These are phyloP conservation scores for Resseliella maxima DNA, from an alignment of 2,888 invertebrate genomes.

Conservation along the genomic window DNA sequence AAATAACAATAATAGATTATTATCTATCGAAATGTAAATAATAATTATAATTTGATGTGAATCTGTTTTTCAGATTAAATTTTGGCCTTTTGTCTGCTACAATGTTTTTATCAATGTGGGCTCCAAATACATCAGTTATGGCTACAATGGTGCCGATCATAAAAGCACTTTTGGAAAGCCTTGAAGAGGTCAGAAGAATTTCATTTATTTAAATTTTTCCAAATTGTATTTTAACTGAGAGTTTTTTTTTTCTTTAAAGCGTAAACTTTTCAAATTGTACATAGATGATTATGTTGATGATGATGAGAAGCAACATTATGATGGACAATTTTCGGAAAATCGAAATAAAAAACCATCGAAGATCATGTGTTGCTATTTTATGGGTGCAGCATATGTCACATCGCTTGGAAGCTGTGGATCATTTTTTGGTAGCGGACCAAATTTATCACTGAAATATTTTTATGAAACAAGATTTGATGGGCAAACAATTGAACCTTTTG, in stretches of 20 bases:
- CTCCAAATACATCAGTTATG: conserved; percentile 92
- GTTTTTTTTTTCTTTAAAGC: not conserved
- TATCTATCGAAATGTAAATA: conserved; percentile 59
- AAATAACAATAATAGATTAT: not conserved
- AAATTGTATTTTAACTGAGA: not conserved
- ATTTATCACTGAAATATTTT: conserved; percentile 84
- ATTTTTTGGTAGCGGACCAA: conserved; percentile 83
- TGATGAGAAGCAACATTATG: not conserved
- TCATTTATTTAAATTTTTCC: not conserved
- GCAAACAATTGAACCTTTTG: conserved; percentile 79
- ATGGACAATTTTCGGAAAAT: not conserved
- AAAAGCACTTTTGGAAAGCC: conserved; percentile 84
- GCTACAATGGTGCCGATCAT: conserved; percentile 96
- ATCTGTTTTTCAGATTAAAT: conserved; percentile 72
- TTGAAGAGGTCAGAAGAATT: conserved; percentile 73
- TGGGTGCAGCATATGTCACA: conserved; percentile 85
- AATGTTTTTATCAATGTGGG: conserved; percentile 97
- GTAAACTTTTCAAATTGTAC: not conserved
- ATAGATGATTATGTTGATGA: not conserved
- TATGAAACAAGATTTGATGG: conserved; percentile 74
- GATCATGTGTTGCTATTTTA: conserved; percentile 81
- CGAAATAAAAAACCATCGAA: conserved; percentile 74
- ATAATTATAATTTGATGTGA: not conserved
- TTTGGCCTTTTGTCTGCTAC: conserved; percentile 88
- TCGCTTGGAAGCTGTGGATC: conserved; percentile 85